Evolutionary conservation across 2,113 vertebrate species (phyloP).

Genomic region (Archilochus colubris): DNA sequence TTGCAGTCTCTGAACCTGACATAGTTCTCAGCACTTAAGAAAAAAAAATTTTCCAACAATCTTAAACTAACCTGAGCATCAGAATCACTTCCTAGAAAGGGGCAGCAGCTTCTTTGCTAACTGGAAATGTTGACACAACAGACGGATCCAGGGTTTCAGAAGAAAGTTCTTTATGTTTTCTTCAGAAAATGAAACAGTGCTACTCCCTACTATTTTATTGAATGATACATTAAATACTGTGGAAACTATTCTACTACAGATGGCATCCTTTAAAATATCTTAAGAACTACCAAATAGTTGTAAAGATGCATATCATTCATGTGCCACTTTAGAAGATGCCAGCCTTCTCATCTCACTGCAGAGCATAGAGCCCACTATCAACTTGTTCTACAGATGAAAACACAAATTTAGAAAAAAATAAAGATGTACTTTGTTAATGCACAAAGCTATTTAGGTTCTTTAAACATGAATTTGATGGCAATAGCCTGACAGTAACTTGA

Average conservation of each 20-base stretch:
- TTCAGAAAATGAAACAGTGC: background rate
- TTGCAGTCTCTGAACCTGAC: background rate
- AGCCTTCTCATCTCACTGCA: background rate
- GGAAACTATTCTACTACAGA: background rate
- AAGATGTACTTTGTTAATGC: background rate
- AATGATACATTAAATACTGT: background rate
- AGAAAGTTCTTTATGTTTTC: background rate
- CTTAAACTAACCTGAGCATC: background rate
- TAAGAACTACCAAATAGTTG: background rate
- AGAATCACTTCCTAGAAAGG: background rate
- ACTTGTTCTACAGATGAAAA: background rate
- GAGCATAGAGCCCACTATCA: background rate
- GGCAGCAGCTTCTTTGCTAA: background rate
- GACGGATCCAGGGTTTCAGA: background rate
- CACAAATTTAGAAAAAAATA: background rate
- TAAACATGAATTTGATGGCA: background rate
- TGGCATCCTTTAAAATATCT: background rate
- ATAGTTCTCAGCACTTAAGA: background rate
- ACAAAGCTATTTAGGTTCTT: background rate
- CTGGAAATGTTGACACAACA: slow-evolving; percentile 2
- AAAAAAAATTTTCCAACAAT: background rate
- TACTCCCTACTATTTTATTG: background rate
- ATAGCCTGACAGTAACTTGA: background rate
- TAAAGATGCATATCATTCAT: background rate
- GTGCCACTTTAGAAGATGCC: background rate